Conservation (phyloP, 2,888 invertebrate species). For the Diarsia mendica region DNA sequence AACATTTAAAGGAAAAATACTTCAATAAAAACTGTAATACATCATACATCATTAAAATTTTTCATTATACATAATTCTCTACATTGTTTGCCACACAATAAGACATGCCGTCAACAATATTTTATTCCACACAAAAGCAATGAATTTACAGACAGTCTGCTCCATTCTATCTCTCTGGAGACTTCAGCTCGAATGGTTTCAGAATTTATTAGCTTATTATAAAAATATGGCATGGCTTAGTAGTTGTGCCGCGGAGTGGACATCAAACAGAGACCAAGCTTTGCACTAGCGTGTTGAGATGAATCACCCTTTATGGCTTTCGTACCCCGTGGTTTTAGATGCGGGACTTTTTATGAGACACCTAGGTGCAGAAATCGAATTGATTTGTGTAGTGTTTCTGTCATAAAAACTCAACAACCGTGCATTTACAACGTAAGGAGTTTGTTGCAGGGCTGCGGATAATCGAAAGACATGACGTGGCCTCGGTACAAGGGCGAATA, state of each 20-base stretch:
- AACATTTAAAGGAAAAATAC: not conserved
- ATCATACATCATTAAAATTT: constrained; percentile 27
- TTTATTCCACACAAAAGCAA: constrained; percentile 40
- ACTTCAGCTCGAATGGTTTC: constrained; percentile 21
- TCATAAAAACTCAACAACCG: not conserved
- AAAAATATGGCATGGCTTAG: constrained; percentile 22
- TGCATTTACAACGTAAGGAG: not conserved
- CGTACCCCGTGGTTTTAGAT: not conserved
- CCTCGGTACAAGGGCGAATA: too few species aligned
- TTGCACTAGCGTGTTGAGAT: not conserved
- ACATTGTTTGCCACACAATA: constrained; percentile 8
- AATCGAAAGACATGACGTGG: too few species aligned
- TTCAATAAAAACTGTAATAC: not conserved
- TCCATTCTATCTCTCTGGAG: constrained; percentile 17
- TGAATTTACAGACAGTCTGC: constrained; percentile 23
- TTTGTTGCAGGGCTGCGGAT: too few species aligned
- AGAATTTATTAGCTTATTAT: constrained; percentile 33
- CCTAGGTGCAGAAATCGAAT: not conserved
- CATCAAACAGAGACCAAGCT: not conserved
- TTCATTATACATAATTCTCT: too few species aligned
- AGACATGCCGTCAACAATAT: constrained; percentile 4
- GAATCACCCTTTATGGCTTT: not conserved
- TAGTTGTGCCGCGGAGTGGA: constrained; percentile 4
- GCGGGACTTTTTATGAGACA: not conserved
- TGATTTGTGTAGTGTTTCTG: not conserved